A percentile compares a stretch with the other conserved stretches of the same genome.
These are phyloP conservation scores for Cephus cinctus DNA, from an alignment of 1,140 invertebrate genomes.

Conservation along the genomic window DNA sequence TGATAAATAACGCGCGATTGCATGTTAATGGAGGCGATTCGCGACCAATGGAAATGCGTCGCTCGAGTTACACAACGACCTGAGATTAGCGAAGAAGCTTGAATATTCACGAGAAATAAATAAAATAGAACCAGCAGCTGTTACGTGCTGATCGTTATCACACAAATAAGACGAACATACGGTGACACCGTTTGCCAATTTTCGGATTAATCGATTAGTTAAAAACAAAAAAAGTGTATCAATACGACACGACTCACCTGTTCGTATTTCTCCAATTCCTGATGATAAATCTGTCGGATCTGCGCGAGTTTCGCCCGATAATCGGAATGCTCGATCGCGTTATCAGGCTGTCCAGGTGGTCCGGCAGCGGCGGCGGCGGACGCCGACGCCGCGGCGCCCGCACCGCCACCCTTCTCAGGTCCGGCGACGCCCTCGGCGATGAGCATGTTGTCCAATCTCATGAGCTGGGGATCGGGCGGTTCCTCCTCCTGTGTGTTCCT, in stretches of 20 bases:
- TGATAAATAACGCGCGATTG: too few species aligned
- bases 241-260: slow-evolving; percentile 60
- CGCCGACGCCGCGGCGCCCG: slow-evolving; percentile 86
- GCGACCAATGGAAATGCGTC: too few species aligned
- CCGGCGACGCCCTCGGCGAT: slow-evolving; percentile 99
- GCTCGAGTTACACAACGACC: too few species aligned
- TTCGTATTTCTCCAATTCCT: slow-evolving; percentile 99
- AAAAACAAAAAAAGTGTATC: slow-evolving; percentile 5
- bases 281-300: slow-evolving; percentile 98
- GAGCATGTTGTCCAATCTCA: slow-evolving; percentile 99
- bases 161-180: too few species aligned
- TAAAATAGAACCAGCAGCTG: too few species aligned
- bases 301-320: slow-evolving; percentile 98
- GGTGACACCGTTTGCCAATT: too few species aligned
- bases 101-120: too few species aligned
- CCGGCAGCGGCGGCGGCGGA: slow-evolving; percentile 82
- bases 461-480: slow-evolving; percentile 96
- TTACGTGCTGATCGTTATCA: too few species aligned
- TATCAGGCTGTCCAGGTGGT: slow-evolving; percentile 77
- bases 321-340: slow-evolving; percentile 98
- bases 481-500: slow-evolving; percentile 98
- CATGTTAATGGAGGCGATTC: too few species aligned
- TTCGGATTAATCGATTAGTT: slow-evolving; percentile 2
- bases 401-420: slow-evolving; percentile 94
- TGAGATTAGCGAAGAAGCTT: too few species aligned